Evolutionary conservation across 1,140 invertebrate genomes (phyloP).

Genomic region (Bombus affinis): DNA sequence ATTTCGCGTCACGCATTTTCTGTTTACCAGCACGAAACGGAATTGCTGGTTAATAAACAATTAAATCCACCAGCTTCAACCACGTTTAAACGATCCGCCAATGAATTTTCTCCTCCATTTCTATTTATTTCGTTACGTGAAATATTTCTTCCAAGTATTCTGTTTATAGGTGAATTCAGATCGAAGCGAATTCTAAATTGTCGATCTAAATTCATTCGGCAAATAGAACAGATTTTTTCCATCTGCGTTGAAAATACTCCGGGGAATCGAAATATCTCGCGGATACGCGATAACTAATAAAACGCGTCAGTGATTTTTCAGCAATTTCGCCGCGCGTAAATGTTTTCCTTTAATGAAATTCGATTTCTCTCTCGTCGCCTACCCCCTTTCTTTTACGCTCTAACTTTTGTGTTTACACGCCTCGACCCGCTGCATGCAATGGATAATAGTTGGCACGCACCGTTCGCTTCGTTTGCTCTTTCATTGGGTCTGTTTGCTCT

Average conservation of each 20-base stretch:
- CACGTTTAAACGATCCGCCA: background rate
- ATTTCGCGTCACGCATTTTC: background rate
- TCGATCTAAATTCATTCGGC: background rate
- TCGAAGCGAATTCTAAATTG: background rate
- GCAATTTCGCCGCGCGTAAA: background rate
- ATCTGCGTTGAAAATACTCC: background rate
- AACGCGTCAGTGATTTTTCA: slow-evolving; percentile 17
- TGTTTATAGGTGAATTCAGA: background rate
- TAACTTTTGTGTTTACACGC: background rate
- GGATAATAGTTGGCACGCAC: background rate
- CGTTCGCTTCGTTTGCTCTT: background rate
- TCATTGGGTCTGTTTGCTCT: background rate
- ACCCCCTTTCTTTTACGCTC: background rate
- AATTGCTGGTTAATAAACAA: background rate
- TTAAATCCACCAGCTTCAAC: background rate
- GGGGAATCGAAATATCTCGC: background rate
- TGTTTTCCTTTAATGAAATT: slow-evolving; percentile 26
- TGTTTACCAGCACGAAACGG: background rate
- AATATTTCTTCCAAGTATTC: too few relatives aligned
- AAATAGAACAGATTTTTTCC: background rate
- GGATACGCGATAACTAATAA: background rate
- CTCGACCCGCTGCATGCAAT: background rate
- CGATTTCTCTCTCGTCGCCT: background rate
- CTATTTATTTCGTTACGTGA: too few relatives aligned
- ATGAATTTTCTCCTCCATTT: background rate